Percentiles rank a stretch among this genome's conserved stretches.
These are phyloP conservation scores for Betta splendens DNA, from an alignment of 2,797 vertebrate species.

Conservation along the genomic window DNA sequence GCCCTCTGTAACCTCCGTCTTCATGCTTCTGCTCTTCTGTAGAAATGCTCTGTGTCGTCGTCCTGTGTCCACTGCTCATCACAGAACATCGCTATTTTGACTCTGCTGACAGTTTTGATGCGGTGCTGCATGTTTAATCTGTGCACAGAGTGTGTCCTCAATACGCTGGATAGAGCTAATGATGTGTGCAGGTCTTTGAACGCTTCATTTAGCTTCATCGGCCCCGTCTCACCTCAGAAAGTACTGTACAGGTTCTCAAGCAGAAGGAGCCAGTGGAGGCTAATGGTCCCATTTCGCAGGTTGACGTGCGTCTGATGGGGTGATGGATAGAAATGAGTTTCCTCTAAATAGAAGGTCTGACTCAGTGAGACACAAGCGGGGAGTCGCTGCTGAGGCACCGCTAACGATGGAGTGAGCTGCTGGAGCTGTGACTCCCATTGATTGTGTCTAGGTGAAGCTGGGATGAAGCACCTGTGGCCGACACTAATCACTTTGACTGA, in stretches of 20 bases:
- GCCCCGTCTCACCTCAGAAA: conserved; percentile 11
- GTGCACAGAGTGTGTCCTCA: conserved; percentile 24
- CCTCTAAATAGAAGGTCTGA: conserved; percentile 45
- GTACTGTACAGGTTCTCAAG: conserved; percentile 12
- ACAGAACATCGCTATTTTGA: conserved; percentile 35
- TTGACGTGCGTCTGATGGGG: conserved; percentile 42
- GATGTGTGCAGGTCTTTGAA: conserved; percentile 32
- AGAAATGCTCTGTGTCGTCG: conserved; percentile 29
- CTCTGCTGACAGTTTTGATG: conserved; percentile 31
- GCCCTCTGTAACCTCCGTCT: too few species aligned
- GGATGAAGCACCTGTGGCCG: conserved; percentile 64
- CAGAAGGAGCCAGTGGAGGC: too few species aligned
- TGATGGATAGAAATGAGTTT: conserved; percentile 37
- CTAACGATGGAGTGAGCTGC: conserved; percentile 49
- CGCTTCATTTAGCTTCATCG: too few species aligned
- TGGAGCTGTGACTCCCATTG: conserved; percentile 44
- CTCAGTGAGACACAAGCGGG: conserved; percentile 30
- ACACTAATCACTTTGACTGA: conserved; percentile 60
- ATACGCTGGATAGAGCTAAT: conserved; percentile 43
- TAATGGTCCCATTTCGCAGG: conserved; percentile 33
- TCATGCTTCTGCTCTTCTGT: neutral
- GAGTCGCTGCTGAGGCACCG: conserved; percentile 42
- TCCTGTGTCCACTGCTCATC: conserved; percentile 33
- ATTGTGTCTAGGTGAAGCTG: conserved; percentile 56
- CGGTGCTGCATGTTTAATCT: conserved; percentile 25